These are phyloP conservation scores for Harmothoe impar DNA, from an alignment of 2,888 invertebrate species.

Conservation along the genomic window DNA sequence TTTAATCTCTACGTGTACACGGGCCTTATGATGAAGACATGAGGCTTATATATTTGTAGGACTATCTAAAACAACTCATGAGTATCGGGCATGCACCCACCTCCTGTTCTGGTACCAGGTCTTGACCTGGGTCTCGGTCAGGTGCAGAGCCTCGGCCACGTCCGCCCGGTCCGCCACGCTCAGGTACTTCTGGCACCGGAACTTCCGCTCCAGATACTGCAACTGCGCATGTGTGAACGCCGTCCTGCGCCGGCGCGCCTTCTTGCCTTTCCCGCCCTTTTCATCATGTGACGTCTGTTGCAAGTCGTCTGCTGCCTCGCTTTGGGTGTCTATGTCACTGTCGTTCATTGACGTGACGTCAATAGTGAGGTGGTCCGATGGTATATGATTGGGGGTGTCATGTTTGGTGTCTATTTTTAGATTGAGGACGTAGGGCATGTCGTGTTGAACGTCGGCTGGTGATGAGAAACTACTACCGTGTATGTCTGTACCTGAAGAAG, in stretches of 20 bases:
- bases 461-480: not conserved
- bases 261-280: slow-evolving; percentile 66
- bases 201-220: slow-evolving; percentile 95
- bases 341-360: slow-evolving; percentile 41
- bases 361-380: slow-evolving; percentile 20
- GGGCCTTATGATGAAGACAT: too few species aligned
- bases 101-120: slow-evolving; percentile 97
- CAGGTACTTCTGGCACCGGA: slow-evolving; percentile 95
- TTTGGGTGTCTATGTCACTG: slow-evolving; percentile 40
- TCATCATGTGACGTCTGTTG: not conserved
- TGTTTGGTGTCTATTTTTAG: slow-evolving; percentile 15
- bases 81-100: slow-evolving; percentile 84
- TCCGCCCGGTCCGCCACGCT: slow-evolving; percentile 96
- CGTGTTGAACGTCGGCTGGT: not conserved
- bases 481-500: too few species aligned
- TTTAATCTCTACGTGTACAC: too few species aligned
- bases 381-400: not conserved
- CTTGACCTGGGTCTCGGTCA: slow-evolving; percentile 97
- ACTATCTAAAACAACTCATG: too few species aligned
- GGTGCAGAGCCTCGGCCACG: slow-evolving; percentile 93
- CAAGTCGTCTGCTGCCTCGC: not conserved
- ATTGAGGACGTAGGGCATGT: slow-evolving; percentile 18
- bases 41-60: too few species aligned
- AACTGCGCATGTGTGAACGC: slow-evolving; percentile 97
- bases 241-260: slow-evolving; percentile 85